Evolutionary conservation across 2,113 vertebrate species (phyloP), one percentile per base, ranked within the genome.

Genomic region (Cinclus cinclus): DNA sequence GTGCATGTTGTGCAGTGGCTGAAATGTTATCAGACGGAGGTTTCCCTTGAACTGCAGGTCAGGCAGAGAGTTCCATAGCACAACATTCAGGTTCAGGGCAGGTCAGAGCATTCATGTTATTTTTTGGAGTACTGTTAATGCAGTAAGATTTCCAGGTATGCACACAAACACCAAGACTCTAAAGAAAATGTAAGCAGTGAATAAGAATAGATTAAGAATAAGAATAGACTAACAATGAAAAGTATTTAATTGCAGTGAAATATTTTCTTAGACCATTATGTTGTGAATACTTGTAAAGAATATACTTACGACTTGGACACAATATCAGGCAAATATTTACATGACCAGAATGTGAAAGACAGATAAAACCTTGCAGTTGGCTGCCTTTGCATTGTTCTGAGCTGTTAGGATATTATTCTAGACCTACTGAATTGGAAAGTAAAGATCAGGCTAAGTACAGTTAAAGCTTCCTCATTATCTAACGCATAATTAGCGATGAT

Each of bases 1-100:
- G 21, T 4, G 16, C 0, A 0, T 9, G 2, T 17, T 55, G 10
- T 50, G 44, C 49, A 69, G 75, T 3, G 27, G n/a, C 62, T 76
- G 35, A 42, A 78, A 63, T 4, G n/a, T 17, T 20, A 28, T 18
- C 50, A n/a, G 37, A 73, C 7, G 1, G 10, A 11, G 4, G 9
- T 11, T 64, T 33, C 37, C 17, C 0, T 6, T 17, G 44, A 67
- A 24, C 8, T 7, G 42, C 10, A 15, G 13, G 24, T 7, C 46
- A 42, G n/a, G 31, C 56, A 87, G 33, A 42, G 70, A 84, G 49
- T 3, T 37, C 11, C 41, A 10, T 1, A 15, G 56, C 0, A 37
- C 35, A 37, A 37, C 35, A 37, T 37, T 37, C 35, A 56, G 46
- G 11, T 58, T 10, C 13, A 71, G 35, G 28, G 17, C 23, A 77